phyloP scores from a whole-genome alignment of 2,797 vertebrate genomes.

The Furcifer pardalis region DNA sequence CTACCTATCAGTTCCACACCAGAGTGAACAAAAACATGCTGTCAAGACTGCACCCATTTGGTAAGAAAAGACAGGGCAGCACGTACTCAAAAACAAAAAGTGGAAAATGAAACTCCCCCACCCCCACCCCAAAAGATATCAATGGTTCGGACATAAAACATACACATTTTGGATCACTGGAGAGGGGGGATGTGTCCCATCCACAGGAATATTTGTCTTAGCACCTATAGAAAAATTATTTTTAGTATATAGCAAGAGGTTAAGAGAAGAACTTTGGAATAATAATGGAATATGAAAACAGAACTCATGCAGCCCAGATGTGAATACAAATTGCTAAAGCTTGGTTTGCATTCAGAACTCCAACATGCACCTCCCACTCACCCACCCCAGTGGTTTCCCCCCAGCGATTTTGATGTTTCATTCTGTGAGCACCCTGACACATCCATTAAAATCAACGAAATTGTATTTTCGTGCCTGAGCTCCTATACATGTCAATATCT shows the following conservation, averaged over 20 bases:
- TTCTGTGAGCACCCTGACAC: background rate
- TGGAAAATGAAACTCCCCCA: conserved; percentile 48
- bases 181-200: conserved; percentile 42
- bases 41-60: conserved; percentile 22
- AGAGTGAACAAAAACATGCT: conserved; percentile 42
- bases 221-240: conserved; percentile 32
- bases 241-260: conserved; percentile 35
- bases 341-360: conserved; percentile 7
- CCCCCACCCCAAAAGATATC: conserved; percentile 43
- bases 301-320: background rate
- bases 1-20: conserved; percentile 3
- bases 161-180: background rate
- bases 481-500: background rate
- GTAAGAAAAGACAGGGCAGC: conserved; percentile 37
- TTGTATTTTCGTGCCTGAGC: background rate
- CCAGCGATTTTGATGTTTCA: background rate
- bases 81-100: conserved; percentile 37
- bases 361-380: too few relatives aligned
- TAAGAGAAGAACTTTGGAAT: background rate
- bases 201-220: background rate
- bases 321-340: background rate
- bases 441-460: background rate
- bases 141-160: background rate
- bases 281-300: conserved; percentile 31
- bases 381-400: background rate